Evolutionary conservation across 2,113 vertebrate genomes (phyloP), one percentile per base, ranked within the genome.

Genomic region (Amblyopsis rosae): DNA sequence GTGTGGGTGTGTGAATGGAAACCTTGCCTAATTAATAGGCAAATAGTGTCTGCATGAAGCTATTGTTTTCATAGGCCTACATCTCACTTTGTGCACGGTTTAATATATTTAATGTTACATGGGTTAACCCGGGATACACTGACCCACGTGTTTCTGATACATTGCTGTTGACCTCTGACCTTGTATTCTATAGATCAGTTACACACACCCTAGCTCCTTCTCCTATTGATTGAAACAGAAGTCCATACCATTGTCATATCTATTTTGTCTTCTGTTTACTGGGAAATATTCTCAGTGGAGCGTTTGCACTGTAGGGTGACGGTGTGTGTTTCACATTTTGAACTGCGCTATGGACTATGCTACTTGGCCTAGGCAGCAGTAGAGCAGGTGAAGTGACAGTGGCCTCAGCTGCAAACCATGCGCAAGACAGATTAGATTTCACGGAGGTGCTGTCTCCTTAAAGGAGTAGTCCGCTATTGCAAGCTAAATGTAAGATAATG

Each of bases 21-120:
- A 72, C 64, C 62, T 2, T 11, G 8, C 65, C 64, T 84, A 76
- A 88, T 90, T 90, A 87, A 90, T 84, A 90, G 87, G 87, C 86
- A 86, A 88, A 89, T 88, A 62, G 64, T 69, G 66, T 78, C 54
- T 70, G 82, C 70, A 49, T 47, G 11, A 62, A 67, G 56, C 70
- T 17, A 49, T 46, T 71, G 70, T 51, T 74, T 12, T 32, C 13
- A 16, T 72, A 46, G 58, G 50, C 16, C 47, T 57, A n/a, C 9
- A 60, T 19, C n/a, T 68, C 62, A 66, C 48, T 68, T 12, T 51
- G 8, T 59, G n/a, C 64, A n/a, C 55, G 69, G 68, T 83, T 82
- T 77, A 50, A 86, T 77, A 70, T 70, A 67, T 63, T 53, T 66
- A 73, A 66, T 70, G 60, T 69, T 75, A 59, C 54, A 55, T 26